Percentiles rank a stretch among this genome's conserved stretches.
Conservation (phyloP, 2,888 invertebrate genomes). For the Horisme vitalbata region DNA sequence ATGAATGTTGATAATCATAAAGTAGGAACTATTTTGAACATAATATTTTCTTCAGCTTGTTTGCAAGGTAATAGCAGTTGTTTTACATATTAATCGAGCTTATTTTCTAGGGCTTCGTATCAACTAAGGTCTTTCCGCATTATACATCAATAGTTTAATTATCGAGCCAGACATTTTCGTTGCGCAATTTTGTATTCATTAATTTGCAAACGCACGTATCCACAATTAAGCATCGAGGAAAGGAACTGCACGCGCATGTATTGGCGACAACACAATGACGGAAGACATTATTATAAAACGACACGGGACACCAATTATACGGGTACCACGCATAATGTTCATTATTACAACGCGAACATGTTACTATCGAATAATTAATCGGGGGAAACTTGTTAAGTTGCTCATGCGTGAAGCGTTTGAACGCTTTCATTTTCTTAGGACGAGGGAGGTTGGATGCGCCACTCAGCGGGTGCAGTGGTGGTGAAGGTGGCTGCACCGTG, state of each 20-base stretch:
- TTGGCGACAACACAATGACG: slow-evolving; percentile 42
- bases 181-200: slow-evolving; percentile 15
- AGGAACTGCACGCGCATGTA: slow-evolving; percentile 19
- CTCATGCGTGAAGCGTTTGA: slow-evolving; percentile 59
- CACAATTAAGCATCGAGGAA: slow-evolving; percentile 20
- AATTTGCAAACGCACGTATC: slow-evolving; percentile 20
- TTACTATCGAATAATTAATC: slow-evolving; percentile 67
- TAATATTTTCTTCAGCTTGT: too few relatives aligned
- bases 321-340: slow-evolving; percentile 43
- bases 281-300: slow-evolving; percentile 54
- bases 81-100: too few relatives aligned
- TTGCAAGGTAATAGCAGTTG: too few relatives aligned
- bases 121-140: background rate
- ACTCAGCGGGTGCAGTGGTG: slow-evolving; percentile 28
- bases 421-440: slow-evolving; percentile 79
- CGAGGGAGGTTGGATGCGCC: slow-evolving; percentile 45
- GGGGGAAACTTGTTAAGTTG: slow-evolving; percentile 68
- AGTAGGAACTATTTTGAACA: too few relatives aligned
- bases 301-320: slow-evolving; percentile 53
- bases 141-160: background rate
- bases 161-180: background rate
- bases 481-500: slow-evolving; percentile 37
- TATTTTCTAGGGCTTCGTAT: too few relatives aligned
- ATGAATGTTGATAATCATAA: too few relatives aligned
- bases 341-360: slow-evolving; percentile 60